These are phyloP conservation scores for Drosophila rhopaloa DNA, from an alignment of 1,140 invertebrate species.

Conservation along the genomic window DNA sequence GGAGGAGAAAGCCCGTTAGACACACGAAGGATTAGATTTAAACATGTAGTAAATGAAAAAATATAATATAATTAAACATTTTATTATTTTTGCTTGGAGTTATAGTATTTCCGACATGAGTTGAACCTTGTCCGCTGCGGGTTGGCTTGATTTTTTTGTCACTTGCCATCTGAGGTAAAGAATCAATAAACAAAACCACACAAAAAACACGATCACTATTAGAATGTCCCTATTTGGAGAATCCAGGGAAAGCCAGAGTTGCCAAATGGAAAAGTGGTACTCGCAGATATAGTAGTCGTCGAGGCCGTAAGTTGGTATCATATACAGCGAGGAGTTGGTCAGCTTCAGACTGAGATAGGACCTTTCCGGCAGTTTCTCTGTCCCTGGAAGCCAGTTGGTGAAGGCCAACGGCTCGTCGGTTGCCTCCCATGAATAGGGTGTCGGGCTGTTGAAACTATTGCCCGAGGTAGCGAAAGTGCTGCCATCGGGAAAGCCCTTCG, in stretches of 20 bases:
- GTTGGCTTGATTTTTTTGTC: neutral
- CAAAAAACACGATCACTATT: neutral
- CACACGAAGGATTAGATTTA: too few relatives aligned
- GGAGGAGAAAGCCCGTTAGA: too few relatives aligned
- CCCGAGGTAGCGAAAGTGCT: slow-evolving; percentile 56
- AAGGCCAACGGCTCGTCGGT: slow-evolving; percentile 3
- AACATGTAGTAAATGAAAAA: too few relatives aligned
- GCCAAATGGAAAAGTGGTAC: neutral
- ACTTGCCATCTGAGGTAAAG: neutral
- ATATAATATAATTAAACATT: too few relatives aligned
- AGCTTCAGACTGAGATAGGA: slow-evolving; percentile 37
- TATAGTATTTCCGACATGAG: neutral
- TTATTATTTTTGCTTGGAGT: too few relatives aligned
- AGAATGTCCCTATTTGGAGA: neutral
- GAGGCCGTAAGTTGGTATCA: slow-evolving; percentile 27
- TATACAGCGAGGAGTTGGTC: slow-evolving; percentile 28
- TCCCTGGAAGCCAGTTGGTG: slow-evolving; percentile 32
- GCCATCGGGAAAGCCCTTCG: slow-evolving; percentile 32
- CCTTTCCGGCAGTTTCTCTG: neutral
- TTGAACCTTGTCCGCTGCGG: neutral
- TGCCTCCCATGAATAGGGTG: slow-evolving; percentile 34
- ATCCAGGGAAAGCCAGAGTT: neutral
- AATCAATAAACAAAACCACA: neutral
- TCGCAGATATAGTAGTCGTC: slow-evolving; percentile 58
- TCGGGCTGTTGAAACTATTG: slow-evolving; percentile 14